Conservation (phyloP, 2,113 vertebrate genomes). For the Macquaria ambigua region DNA sequence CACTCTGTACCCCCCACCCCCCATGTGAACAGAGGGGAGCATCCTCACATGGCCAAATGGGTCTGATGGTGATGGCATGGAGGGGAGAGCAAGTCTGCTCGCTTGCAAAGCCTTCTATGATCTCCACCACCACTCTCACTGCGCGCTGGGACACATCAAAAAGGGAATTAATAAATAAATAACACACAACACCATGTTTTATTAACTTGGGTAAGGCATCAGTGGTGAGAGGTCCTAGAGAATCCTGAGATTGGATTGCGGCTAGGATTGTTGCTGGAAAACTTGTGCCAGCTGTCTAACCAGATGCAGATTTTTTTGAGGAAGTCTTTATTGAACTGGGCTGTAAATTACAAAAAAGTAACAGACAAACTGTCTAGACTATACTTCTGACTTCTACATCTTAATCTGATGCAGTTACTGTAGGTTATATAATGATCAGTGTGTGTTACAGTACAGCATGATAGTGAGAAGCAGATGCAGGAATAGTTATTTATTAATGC, state of each 20-base stretch:
- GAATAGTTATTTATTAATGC: conserved; percentile 6
- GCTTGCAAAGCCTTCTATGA: conserved; percentile 61
- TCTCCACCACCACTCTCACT: conserved; percentile 65
- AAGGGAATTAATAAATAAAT: conserved; percentile 83
- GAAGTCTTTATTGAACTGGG: neutral
- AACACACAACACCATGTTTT: conserved; percentile 82
- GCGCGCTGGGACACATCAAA: conserved; percentile 77
- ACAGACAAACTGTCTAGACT: neutral
- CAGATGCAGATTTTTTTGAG: conserved; percentile 22
- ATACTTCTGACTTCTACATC: neutral
- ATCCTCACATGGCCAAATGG: conserved; percentile 79
- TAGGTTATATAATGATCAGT: neutral
- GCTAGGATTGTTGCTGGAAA: conserved; percentile 53
- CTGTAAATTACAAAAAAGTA: neutral
- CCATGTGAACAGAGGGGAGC: conserved; percentile 64
- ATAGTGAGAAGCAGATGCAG: neutral
- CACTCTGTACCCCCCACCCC: conserved; percentile 20
- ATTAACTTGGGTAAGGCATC: conserved; percentile 75
- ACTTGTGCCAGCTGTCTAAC: conserved; percentile 49
- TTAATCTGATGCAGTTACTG: neutral
- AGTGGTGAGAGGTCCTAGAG: conserved; percentile 53
- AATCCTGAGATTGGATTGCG: conserved; percentile 68
- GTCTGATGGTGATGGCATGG: conserved; percentile 70
- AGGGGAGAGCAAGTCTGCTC: conserved; percentile 64
- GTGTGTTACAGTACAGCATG: neutral